Base-by-base conservation (phyloP, 2,113 vertebrate species). In the Ceuthmochares aereus region DNA sequence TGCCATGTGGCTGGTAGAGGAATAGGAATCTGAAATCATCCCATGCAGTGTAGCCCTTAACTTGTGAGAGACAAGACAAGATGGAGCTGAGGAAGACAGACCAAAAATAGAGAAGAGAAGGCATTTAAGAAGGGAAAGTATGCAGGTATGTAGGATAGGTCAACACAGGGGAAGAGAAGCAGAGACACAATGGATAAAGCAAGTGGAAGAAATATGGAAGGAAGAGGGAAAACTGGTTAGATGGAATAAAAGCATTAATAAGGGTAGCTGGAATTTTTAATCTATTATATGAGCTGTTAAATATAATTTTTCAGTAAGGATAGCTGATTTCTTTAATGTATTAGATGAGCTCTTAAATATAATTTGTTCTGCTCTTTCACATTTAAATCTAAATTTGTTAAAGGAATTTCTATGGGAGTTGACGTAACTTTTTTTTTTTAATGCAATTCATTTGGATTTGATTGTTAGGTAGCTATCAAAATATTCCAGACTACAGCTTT, bases 301-400 rank as follows among this genome's bases (percentile, higher is more conserved):
- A 82, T 86, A 80, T 2, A 6, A 82, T 67, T 91, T 94, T 91
- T 93, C 75, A 84, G n/a, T 64, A 84, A 84, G 26, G 26, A 63
- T 37, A 67, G 29, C 25, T 85, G 40, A 34, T 54, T 90, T 77
- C 34, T 27, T 27, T 37, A 63, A 63, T 60, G 29, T 86, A 36
- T 88, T 83, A 88, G 49, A 69, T 59, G 68, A 90, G 30, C 11
- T 59, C 16, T 92, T 68, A 89, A 76, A 87, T 81, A 43, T 40
- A 56, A 90, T 69, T 93, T 83, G 89, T 89, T 88, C 64, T 87
- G 8, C 59, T 89, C 37, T 79, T 81, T 81, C 76, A 88, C 45
- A n/a, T 84, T 77, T 87, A 10, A 94, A 84, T 82, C 10, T 82
- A 56, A 30, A n/a, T 75, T 89, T 94, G 90, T 20, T 0, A 10